These are phyloP conservation scores for Poecilia latipinna DNA, from an alignment of 2,113 vertebrate species.

Conservation along the genomic window DNA sequence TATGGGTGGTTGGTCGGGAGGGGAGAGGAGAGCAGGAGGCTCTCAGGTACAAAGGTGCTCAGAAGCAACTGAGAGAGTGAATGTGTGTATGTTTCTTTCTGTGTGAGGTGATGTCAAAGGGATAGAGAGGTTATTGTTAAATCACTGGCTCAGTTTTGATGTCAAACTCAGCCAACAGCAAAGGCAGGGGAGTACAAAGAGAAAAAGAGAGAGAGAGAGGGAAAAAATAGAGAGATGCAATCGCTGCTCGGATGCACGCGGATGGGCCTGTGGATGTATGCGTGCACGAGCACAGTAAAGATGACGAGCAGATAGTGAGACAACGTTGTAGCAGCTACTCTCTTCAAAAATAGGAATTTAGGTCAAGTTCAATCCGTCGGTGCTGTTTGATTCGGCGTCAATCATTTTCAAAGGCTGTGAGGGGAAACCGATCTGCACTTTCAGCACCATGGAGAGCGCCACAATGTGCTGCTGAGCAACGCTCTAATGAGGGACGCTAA, in stretches of 20 bases:
- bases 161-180: conserved; percentile 48
- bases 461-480: conserved; percentile 19
- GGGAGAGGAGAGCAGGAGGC: conserved; percentile 1
- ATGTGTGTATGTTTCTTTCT: not conserved
- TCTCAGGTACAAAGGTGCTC: conserved; percentile 38
- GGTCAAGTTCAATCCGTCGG: conserved; percentile 67
- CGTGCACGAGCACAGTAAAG: not conserved
- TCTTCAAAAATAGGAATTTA: conserved; percentile 65
- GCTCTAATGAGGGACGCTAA: conserved; percentile 9
- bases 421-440: conserved; percentile 59
- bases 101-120: conserved; percentile 43
- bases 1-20: conserved; percentile 44
- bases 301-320: conserved; percentile 24
- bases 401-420: conserved; percentile 42
- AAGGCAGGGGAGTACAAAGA: conserved; percentile 4
- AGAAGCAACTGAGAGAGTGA: conserved; percentile 10
- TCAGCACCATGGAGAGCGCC: conserved; percentile 75
- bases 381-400: conserved; percentile 55
- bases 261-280: conserved; percentile 9
- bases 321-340: conserved; percentile 57
- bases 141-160: conserved; percentile 38
- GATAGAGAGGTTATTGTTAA: conserved; percentile 47
- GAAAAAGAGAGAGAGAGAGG: not conserved
- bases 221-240: not conserved
- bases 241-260: not conserved